These are phyloP conservation scores for Drosophila ironensis DNA, from an alignment of 1,140 invertebrate species.

Conservation along the genomic window DNA sequence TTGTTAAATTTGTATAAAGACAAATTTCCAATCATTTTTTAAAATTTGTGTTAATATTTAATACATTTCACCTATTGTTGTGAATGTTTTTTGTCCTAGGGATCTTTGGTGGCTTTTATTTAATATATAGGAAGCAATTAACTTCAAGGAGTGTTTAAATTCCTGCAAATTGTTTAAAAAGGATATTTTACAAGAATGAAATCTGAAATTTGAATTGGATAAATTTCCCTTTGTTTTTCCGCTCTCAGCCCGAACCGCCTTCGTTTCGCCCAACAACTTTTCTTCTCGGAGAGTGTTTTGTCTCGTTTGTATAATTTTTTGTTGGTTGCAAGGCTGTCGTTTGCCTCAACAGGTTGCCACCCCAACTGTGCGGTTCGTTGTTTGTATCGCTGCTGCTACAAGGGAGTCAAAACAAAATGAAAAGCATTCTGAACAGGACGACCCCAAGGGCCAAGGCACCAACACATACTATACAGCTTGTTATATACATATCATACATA, in stretches of 20 bases:
- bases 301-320: slow-evolving; percentile 13
- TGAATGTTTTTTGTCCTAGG: too few relatives aligned
- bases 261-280: slow-evolving; percentile 1
- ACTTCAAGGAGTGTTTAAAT: too few relatives aligned
- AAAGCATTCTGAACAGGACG: slow-evolving; percentile 49
- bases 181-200: too few relatives aligned
- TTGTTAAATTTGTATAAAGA: too few relatives aligned
- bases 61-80: too few relatives aligned
- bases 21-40: too few relatives aligned
- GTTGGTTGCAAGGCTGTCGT: slow-evolving; percentile 39
- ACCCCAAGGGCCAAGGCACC: slow-evolving; percentile 21
- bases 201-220: too few relatives aligned
- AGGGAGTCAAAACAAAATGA: slow-evolving; percentile 53
- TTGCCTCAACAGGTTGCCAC: slow-evolving; percentile 70
- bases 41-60: not conserved
- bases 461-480: too few relatives aligned
- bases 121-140: too few relatives aligned
- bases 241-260: slow-evolving; percentile 1
- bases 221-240: slow-evolving; percentile 16
- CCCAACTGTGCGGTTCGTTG: slow-evolving; percentile 33
- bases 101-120: too few relatives aligned
- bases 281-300: slow-evolving; percentile 8
- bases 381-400: slow-evolving; percentile 16
- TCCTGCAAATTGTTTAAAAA: too few relatives aligned
- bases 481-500: slow-evolving; percentile 10